Conservation (phyloP, 2,797 vertebrate genomes). For the Luscinia megarhynchos region DNA sequence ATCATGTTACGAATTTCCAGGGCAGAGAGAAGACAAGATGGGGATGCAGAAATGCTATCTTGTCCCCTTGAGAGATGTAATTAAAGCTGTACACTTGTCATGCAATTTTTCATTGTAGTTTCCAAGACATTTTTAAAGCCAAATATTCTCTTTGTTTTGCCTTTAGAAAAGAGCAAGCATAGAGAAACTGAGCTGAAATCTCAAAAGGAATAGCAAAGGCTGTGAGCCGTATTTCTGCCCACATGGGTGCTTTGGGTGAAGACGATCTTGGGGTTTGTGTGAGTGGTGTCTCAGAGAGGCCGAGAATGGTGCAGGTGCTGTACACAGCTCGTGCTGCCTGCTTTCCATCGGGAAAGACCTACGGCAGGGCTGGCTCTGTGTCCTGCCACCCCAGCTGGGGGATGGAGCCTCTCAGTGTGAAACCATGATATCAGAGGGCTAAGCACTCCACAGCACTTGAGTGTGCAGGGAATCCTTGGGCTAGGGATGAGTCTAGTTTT, state of each 20-base stretch:
- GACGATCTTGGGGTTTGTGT: background rate
- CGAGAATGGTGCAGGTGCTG: background rate
- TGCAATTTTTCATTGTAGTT: conserved; percentile 43
- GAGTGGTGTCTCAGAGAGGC: background rate
- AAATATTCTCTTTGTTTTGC: conserved; percentile 15
- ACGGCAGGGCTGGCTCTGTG: background rate
- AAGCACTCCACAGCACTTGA: background rate
- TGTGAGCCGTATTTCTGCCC: background rate
- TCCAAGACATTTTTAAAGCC: background rate
- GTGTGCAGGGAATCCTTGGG: background rate
- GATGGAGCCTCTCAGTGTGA: accelerated
- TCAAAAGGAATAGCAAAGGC: background rate
- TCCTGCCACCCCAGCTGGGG: background rate
- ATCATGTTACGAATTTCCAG: background rate
- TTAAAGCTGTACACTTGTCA: conserved; percentile 34
- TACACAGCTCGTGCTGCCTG: accelerated
- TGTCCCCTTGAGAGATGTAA: background rate
- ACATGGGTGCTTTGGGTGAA: background rate
- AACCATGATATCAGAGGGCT: background rate
- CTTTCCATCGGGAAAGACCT: background rate
- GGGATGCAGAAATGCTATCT: background rate
- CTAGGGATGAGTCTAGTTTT: background rate
- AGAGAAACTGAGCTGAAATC: background rate
- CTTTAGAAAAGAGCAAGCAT: background rate
- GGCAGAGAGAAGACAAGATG: background rate